Percentiles rank a stretch among this genome's conserved stretches.
phyloP scores from a whole-genome alignment of 2,888 invertebrate genomes.

The Cosmia pyralina region DNA sequence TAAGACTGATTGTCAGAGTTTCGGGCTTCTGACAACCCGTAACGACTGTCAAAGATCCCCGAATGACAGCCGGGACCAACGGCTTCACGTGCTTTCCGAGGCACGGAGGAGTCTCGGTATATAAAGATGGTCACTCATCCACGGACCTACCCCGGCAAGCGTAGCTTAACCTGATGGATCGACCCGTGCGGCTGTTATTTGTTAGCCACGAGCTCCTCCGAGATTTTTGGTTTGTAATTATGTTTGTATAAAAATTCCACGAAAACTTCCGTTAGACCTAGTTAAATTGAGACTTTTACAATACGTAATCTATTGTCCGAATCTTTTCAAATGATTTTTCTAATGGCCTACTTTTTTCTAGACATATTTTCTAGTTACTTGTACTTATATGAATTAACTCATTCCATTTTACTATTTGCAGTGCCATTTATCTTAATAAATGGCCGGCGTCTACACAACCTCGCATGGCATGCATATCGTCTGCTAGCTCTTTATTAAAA shows the following conservation, averaged over 20 bases:
- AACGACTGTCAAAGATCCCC: no score
- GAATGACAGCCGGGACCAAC: no score
- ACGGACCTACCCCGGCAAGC: no score
- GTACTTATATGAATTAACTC: not conserved
- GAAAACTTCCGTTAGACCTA: no score
- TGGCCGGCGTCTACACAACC: conserved; percentile 26
- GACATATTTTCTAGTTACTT: not conserved
- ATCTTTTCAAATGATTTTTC: not conserved
- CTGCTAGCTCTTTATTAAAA: conserved; percentile 57
- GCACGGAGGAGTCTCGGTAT: no score
- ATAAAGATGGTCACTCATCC: no score
- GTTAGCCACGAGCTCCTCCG: no score
- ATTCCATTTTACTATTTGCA: conserved; percentile 19
- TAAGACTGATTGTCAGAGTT: no score
- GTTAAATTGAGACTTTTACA: not conserved
- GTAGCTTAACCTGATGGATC: no score
- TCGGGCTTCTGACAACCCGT: no score
- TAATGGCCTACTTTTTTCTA: not conserved
- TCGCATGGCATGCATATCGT: conserved; percentile 55
- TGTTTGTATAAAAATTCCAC: not conserved
- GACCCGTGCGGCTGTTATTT: no score
- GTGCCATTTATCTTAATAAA: conserved; percentile 37
- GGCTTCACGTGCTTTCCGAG: no score
- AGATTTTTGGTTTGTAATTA: not conserved
- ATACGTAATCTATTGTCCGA: not conserved